phyloP scores from a whole-genome alignment of 2,888 invertebrate species.

The Cantharis flavilabris region DNA sequence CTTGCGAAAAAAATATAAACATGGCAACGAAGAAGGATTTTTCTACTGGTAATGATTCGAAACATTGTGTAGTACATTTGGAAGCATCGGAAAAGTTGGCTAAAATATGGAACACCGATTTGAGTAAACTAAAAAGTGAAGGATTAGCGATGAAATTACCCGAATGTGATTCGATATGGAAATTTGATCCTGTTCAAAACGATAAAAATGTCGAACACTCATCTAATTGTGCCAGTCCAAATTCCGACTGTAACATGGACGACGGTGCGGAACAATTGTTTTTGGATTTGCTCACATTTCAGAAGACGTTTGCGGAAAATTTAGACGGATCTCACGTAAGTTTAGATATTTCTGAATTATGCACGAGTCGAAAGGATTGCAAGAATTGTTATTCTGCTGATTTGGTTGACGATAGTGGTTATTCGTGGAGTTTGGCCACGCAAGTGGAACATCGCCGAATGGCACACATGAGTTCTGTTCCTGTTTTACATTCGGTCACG shows the following conservation, averaged over 20 bases:
- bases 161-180: constrained; percentile 22
- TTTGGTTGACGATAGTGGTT: constrained; percentile 28
- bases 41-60: constrained; percentile 28
- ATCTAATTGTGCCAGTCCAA: constrained; percentile 44
- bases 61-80: constrained; percentile 26
- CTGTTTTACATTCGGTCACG: constrained; percentile 50
- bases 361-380: constrained; percentile 56
- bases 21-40: constrained; percentile 32
- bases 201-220: constrained; percentile 54
- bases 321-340: constrained; percentile 42
- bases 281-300: constrained; percentile 63
- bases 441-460: constrained; percentile 50
- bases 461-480: constrained; percentile 48
- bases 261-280: constrained; percentile 68
- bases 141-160: constrained; percentile 25
- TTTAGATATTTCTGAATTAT: constrained; percentile 43
- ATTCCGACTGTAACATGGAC: constrained; percentile 53
- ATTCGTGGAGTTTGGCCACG: constrained; percentile 61
- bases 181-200: constrained; percentile 22
- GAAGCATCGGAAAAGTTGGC: constrained; percentile 38
- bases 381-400: constrained; percentile 62
- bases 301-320: constrained; percentile 57
- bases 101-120: constrained; percentile 47
- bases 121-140: constrained; percentile 42
- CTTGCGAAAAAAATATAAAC: constrained; percentile 17